Evolutionary conservation across 30 jellyfish, hydroid and myxozoan genomes (phyloP).

Genomic region (Cassiopea andromeda): DNA sequence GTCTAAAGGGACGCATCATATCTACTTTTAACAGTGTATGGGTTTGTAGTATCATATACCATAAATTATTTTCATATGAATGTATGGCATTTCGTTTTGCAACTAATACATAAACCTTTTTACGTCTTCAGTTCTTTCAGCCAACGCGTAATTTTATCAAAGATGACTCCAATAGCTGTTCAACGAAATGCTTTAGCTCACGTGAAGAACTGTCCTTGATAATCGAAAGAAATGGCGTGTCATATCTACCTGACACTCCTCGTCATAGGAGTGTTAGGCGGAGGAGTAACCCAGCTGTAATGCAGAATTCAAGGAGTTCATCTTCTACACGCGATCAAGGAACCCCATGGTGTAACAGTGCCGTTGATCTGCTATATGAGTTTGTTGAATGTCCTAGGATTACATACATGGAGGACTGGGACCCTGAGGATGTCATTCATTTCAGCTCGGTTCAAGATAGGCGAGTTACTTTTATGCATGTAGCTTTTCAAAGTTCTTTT

Average conservation of each 20-base stretch:
- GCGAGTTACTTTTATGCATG: not conserved
- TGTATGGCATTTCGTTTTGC: not conserved
- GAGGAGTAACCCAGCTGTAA: constrained; percentile 62
- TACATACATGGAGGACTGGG: constrained; percentile 48
- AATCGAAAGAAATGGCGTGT: constrained; percentile 25
- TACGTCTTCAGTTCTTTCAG: constrained; percentile 46
- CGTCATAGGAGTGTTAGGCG: constrained; percentile 75
- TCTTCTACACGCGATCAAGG: constrained; percentile 21
- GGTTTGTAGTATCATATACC: too few relatives aligned
- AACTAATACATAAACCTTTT: not conserved
- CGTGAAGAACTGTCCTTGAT: constrained; percentile 45
- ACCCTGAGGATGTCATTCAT: constrained; percentile 24
- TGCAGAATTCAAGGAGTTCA: constrained; percentile 18
- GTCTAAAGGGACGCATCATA: too few relatives aligned
- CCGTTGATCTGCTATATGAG: constrained; percentile 53
- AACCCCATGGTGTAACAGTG: constrained; percentile 56
- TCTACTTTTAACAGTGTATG: too few relatives aligned
- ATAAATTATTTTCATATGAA: too few relatives aligned
- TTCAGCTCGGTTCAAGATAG: constrained; percentile 30
- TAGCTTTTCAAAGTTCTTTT: not conserved
- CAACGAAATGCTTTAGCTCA: constrained; percentile 33
- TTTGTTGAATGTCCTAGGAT: constrained; percentile 36
- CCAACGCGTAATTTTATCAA: constrained; percentile 52
- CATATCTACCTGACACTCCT: constrained; percentile 62
- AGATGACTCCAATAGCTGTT: constrained; percentile 27